Conservation (phyloP, 2,113 vertebrate species). For the Cryptoleucopteryx plumbea region DNA sequence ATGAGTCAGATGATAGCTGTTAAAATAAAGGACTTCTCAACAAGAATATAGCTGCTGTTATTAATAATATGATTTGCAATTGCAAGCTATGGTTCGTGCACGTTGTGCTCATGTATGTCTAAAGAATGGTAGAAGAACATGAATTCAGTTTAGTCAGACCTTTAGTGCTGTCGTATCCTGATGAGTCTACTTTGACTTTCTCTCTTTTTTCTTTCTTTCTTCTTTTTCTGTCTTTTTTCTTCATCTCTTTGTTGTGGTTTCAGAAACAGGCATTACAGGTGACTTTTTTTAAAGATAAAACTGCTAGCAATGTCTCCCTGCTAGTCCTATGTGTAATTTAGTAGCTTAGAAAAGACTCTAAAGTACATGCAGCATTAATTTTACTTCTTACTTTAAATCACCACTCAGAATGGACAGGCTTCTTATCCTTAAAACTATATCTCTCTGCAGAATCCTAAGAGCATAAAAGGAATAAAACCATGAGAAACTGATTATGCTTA, state of each 20-base stretch:
- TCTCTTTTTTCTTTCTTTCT: neutral
- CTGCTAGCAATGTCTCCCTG: neutral
- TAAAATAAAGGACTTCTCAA: neutral
- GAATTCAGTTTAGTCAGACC: neutral
- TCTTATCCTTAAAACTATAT: neutral
- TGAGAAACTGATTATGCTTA: neutral
- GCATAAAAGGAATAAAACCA: constrained; percentile 11
- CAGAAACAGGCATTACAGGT: neutral
- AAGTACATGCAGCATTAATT: neutral
- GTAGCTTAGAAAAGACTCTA: neutral
- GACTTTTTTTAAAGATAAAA: neutral
- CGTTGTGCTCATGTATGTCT: neutral
- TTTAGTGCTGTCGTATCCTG: neutral
- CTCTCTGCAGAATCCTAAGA: neutral
- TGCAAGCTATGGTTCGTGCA: neutral
- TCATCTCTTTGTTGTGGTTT: neutral
- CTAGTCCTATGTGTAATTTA: neutral
- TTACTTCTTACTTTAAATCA: constrained; percentile 2
- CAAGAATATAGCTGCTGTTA: neutral
- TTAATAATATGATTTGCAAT: neutral
- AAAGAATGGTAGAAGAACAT: neutral
- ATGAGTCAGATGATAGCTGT: neutral
- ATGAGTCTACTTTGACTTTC: neutral
- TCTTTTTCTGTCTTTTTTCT: neutral
- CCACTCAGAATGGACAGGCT: neutral